Evolutionary conservation across 2,797 vertebrate species (phyloP), one percentile per base, ranked within the genome.

Genomic region (Microchirus variegatus): DNA sequence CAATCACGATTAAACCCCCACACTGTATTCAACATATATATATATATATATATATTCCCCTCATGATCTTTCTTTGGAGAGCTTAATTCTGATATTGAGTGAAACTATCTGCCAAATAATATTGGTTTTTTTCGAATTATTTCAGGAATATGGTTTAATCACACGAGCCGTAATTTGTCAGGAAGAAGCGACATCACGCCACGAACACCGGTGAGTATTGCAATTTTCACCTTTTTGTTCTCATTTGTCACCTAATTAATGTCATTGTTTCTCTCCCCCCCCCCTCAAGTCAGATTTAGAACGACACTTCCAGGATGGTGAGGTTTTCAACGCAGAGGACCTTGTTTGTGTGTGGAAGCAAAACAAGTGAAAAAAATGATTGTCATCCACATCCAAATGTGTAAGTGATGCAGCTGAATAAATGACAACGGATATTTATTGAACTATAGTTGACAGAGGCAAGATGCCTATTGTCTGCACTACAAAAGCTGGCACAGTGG

Each of bases 21-120:
- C 42, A 15, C 19, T 15, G 11, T 26, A 26, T 26, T 22, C 46
- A 48, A 26, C 46, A 19, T 48, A 83, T 79, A n/a, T n/a, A n/a
- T n/a, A n/a, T n/a, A n/a, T n/a, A n/a, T n/a, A n/a, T n/a, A n/a
- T n/a, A 63, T 60, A 78, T 82, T 77, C 68, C 59, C 77, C 83
- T 52, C 54, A 15, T 58, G 47, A 76, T 80, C 55, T 70, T 68
- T 68, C 67, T 76, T 82, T 66, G 48, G 57, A 58, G 42, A 70
- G 77, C 49, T 85, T 78, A 79, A 3, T 64, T 77, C 64, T 43
- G 60, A 64, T 59, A 78, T 82, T 82, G 42, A 83, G 66, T 76
- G 61, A 78, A 31, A 75, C 59, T 75, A 59, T 71, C 42, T 72
- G 56, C 26, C 57, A 64, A 82, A 86, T 63, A 55, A 26, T 56